Conservation (phyloP, 2,113 vertebrate genomes). For the Grallaria varia region DNA sequence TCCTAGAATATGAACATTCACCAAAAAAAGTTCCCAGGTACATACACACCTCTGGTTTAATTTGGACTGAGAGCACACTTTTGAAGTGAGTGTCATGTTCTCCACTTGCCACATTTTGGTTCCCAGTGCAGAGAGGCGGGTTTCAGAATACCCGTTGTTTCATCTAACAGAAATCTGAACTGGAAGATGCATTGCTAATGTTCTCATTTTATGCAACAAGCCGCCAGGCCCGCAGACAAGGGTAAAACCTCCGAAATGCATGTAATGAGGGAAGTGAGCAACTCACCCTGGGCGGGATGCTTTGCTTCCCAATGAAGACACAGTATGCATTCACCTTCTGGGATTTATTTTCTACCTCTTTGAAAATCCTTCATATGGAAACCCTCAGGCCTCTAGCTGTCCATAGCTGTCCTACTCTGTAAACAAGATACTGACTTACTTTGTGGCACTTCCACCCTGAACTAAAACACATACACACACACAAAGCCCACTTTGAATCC, state of each 20-base stretch:
- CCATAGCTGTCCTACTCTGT: background rate
- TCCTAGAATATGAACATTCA: background rate
- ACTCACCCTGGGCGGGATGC: background rate
- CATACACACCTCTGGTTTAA: background rate
- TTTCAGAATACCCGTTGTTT: background rate
- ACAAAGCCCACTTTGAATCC: background rate
- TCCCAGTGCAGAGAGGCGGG: background rate
- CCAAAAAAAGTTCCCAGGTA: background rate
- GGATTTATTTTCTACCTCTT: background rate
- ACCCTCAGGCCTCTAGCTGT: background rate
- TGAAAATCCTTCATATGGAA: background rate
- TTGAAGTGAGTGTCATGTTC: background rate
- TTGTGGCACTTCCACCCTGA: background rate
- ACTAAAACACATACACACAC: background rate
- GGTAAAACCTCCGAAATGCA: background rate
- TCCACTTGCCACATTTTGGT: background rate
- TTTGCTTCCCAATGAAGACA: background rate
- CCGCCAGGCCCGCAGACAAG: background rate
- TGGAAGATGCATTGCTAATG: background rate
- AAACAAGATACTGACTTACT: background rate
- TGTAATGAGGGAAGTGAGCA: background rate
- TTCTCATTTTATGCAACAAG: background rate
- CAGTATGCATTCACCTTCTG: background rate
- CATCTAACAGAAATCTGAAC: background rate
- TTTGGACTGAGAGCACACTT: background rate